Percentiles rank a stretch among this genome's conserved stretches.
phyloP scores from a whole-genome alignment of 2,797 vertebrate genomes.

The Anguilla obscura region DNA sequence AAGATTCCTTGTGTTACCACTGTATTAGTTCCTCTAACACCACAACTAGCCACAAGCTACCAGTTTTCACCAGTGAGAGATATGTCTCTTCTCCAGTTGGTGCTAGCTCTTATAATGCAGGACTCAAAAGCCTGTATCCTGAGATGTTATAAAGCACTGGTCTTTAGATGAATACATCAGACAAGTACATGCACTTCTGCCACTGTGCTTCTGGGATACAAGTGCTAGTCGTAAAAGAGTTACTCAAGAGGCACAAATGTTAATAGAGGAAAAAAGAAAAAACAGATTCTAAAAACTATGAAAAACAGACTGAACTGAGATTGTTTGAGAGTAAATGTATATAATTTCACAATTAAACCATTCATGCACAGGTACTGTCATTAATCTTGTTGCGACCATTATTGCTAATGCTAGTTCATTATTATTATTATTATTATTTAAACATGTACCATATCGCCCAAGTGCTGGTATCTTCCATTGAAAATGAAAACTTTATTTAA shows the following conservation, averaged over 20 bases:
- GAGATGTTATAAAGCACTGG: neutral
- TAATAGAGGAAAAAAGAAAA: neutral
- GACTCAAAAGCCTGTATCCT: neutral
- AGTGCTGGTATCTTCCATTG: neutral
- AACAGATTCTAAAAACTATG: neutral
- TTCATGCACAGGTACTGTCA: neutral
- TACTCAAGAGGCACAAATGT: neutral
- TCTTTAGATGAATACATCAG: neutral
- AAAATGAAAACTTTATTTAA: slow-evolving; percentile 6
- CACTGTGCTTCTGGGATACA: neutral
- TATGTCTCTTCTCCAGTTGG: neutral
- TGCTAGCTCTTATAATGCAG: neutral
- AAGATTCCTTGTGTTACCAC: neutral
- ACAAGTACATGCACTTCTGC: neutral
- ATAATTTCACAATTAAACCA: neutral
- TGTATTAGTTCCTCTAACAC: neutral
- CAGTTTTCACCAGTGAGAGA: neutral
- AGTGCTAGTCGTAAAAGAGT: neutral
- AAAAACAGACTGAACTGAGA: neutral
- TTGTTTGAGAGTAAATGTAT: neutral
- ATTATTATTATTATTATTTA: neutral
- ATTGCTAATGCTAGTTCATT: neutral
- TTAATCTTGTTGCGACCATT: neutral
- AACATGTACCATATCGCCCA: neutral
- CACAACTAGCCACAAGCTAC: neutral